phyloP scores from a whole-genome alignment of 35 echinoderm and acorn worm species.

The Apostichopus californicus region DNA sequence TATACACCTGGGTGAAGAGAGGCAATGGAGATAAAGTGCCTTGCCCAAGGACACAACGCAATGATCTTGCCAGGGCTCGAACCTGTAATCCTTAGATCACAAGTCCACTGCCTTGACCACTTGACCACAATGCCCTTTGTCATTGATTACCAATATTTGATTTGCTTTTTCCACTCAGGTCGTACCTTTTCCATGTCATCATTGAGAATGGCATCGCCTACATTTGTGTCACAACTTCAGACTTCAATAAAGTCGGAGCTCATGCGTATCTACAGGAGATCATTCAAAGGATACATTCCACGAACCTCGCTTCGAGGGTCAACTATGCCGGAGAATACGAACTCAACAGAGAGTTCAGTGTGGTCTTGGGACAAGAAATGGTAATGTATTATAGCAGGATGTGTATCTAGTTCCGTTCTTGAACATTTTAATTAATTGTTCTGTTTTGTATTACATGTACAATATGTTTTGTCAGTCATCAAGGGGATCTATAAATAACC shows the following conservation, averaged over 20 bases:
- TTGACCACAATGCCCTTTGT: too few relatives aligned
- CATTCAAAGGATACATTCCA: constrained; percentile 52
- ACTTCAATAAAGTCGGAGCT: constrained; percentile 74
- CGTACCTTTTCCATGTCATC: constrained; percentile 85
- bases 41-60: too few relatives aligned
- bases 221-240: constrained; percentile 74
- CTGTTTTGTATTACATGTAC: too few relatives aligned
- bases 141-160: background rate
- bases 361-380: constrained; percentile 89
- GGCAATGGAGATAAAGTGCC: too few relatives aligned
- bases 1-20: too few relatives aligned
- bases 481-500: too few relatives aligned
- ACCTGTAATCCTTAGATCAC: too few relatives aligned
- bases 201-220: constrained; percentile 83
- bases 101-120: too few relatives aligned
- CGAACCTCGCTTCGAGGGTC: constrained; percentile 67
- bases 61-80: too few relatives aligned
- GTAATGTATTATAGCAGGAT: constrained; percentile 15
- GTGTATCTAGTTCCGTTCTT: too few relatives aligned
- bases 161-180: background rate
- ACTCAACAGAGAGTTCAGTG: constrained; percentile 80
- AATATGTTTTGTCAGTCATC: too few relatives aligned
- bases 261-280: constrained; percentile 77
- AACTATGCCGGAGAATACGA: constrained; percentile 88
- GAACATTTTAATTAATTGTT: too few relatives aligned